Evolutionary conservation across 2,888 invertebrate genomes (phyloP).

Genomic region (Clepsis dumicolana): DNA sequence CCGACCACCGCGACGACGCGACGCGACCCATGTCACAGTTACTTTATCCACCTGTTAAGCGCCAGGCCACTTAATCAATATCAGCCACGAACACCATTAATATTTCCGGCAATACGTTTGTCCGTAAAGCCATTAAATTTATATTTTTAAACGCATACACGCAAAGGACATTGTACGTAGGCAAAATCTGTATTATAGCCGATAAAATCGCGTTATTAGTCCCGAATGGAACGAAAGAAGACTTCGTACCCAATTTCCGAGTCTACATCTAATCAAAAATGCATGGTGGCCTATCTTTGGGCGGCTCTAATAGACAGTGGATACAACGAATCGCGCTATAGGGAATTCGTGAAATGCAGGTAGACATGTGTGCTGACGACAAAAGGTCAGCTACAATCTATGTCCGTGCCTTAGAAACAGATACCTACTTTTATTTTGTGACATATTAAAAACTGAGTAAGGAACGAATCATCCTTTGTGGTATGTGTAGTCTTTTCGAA

Average conservation of each 20-base stretch:
- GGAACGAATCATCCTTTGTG: not conserved
- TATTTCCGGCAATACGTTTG: constrained; percentile 14
- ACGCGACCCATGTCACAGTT: constrained; percentile 16
- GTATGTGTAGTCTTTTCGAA: too few species aligned
- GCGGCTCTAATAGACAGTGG: constrained; percentile 15
- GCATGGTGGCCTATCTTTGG: constrained; percentile 23
- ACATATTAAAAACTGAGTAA: not conserved
- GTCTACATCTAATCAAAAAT: constrained; percentile 21
- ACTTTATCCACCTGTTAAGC: constrained; percentile 32
- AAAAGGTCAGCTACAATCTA: constrained; percentile 16
- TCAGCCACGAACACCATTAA: constrained; percentile 21
- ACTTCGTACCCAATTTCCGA: constrained; percentile 12
- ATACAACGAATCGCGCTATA: constrained; percentile 5
- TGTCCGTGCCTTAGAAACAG: not conserved
- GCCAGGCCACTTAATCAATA: constrained; percentile 30
- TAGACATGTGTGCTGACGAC: constrained; percentile 1
- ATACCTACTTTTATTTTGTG: not conserved
- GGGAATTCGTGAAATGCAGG: constrained; percentile 15
- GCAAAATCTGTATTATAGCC: not conserved
- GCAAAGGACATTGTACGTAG: not conserved
- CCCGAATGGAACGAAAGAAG: constrained; percentile 12
- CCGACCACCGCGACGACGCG: constrained; percentile 2
- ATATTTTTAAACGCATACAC: constrained; percentile 7
- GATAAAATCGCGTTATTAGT: constrained; percentile 28
- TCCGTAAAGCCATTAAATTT: constrained; percentile 8